These are phyloP conservation scores for Oscheius onirici DNA, from an alignment of 2,888 invertebrate genomes.

Conservation along the genomic window DNA sequence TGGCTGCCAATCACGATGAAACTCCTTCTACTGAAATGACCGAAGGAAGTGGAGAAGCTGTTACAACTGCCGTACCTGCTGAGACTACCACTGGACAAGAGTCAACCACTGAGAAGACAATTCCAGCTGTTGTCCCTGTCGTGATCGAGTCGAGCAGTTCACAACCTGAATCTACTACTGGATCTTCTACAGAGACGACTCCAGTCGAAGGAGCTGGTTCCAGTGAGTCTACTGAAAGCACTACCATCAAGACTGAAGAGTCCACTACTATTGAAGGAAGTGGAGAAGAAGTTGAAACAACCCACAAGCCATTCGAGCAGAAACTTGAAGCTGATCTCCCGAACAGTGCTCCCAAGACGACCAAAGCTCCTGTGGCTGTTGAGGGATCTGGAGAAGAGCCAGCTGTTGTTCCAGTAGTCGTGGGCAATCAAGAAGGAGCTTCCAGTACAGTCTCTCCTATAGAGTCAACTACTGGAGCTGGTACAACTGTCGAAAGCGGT, in stretches of 20 bases:
- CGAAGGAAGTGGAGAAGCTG: constrained; percentile 36
- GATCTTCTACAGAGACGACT: constrained; percentile 12
- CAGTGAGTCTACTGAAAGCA: not conserved
- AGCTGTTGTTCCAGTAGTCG: not conserved
- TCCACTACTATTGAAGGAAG: constrained; percentile 9
- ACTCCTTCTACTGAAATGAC: constrained; percentile 32
- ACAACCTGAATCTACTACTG: too few relatives aligned
- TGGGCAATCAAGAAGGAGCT: not conserved
- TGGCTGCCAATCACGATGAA: constrained; percentile 16
- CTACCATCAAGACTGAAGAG: constrained; percentile 29
- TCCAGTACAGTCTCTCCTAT: constrained; percentile 15
- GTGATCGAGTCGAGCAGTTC: too few relatives aligned
- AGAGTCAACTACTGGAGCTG: constrained; percentile 30
- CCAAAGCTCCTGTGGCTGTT: not conserved
- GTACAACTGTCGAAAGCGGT: not conserved
- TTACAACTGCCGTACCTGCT: constrained; percentile 18
- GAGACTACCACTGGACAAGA: constrained; percentile 18
- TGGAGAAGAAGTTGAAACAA: constrained; percentile 12
- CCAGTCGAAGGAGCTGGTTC: not conserved
- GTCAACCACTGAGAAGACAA: not conserved
- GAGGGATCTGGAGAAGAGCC: constrained; percentile 6
- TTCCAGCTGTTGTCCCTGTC: too few relatives aligned
- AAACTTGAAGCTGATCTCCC: too few relatives aligned
- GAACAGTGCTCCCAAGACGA: not conserved
- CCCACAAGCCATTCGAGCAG: not conserved